A percentile compares a stretch with the other conserved stretches of the same genome.
Evolutionary conservation across 2,888 invertebrate genomes (phyloP).

Genomic region (Geophilus truncorum): DNA sequence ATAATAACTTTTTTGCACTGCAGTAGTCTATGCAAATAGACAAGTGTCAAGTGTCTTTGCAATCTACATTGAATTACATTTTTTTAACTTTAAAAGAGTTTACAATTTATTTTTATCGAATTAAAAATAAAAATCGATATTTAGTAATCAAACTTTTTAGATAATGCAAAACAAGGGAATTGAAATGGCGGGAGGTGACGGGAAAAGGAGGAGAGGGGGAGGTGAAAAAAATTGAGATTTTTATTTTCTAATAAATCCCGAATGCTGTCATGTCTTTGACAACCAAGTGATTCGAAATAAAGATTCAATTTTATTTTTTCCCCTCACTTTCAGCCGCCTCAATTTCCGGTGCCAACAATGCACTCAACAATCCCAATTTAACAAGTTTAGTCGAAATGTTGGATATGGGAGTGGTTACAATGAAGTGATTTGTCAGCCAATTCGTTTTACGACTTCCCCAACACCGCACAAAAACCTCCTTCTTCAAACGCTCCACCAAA

Average conservation of each 20-base stretch:
- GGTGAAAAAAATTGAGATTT: too few relatives aligned
- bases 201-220: too few relatives aligned
- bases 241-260: neutral
- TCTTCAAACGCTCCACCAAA: neutral
- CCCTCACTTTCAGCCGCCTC: neutral
- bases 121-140: neutral
- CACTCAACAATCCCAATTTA: neutral
- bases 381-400: neutral
- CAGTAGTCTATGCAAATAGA: too few relatives aligned
- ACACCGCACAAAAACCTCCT: conserved; percentile 10
- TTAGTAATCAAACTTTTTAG: neutral
- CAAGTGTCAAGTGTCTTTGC: too few relatives aligned
- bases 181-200: too few relatives aligned
- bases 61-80: too few relatives aligned
- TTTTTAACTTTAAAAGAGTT: too few relatives aligned
- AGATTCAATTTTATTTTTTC: neutral
- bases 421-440: conserved; percentile 10
- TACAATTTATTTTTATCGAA: too few relatives aligned
- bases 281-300: neutral
- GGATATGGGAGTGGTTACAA: neutral
- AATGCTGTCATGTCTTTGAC: neutral
- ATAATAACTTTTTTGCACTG: too few relatives aligned
- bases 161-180: too few relatives aligned
- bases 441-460: conserved; percentile 10
- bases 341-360: neutral